Conservation (phyloP, 2,888 invertebrate genomes). For the Eilema sororculum region DNA sequence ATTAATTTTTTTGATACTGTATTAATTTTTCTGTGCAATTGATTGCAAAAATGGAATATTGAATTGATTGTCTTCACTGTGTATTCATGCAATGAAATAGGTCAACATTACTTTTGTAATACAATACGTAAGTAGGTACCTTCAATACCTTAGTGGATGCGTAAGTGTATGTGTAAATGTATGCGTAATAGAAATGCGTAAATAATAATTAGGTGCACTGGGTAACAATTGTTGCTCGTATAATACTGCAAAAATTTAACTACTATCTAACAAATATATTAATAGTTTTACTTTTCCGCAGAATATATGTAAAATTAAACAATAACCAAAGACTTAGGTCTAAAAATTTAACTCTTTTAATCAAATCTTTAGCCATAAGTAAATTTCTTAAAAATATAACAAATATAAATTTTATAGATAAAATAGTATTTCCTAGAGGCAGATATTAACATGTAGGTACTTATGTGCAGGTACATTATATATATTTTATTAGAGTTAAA, state of each 20-base stretch:
- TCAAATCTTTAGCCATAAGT: constrained; percentile 18
- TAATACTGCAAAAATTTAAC: too few relatives aligned
- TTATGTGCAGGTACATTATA: constrained; percentile 49
- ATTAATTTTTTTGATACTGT: too few relatives aligned
- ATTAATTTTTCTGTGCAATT: too few relatives aligned
- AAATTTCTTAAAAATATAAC: constrained; percentile 26
- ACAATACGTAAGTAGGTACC: too few relatives aligned
- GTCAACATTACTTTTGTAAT: neutral
- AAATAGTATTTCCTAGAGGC: constrained; percentile 48
- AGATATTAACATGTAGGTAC: constrained; percentile 43
- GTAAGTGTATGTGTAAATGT: too few relatives aligned
- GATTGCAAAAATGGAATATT: too few relatives aligned
- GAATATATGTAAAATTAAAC: constrained; percentile 5
- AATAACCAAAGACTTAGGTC: constrained; percentile 1
- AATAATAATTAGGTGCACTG: neutral
- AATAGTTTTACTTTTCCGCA: constrained; percentile 1
- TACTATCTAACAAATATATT: neutral
- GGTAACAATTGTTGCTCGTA: too few relatives aligned
- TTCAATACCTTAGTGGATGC: too few relatives aligned
- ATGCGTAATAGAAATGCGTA: neutral
- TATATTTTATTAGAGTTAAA: constrained; percentile 25
- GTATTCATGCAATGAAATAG: neutral
- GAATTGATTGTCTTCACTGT: too few relatives aligned
- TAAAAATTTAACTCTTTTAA: constrained; percentile 6
- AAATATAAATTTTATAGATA: constrained; percentile 31